These are phyloP conservation scores for Macroramphosus scolopax DNA, from an alignment of 2,797 vertebrate genomes.

Conservation along the genomic window DNA sequence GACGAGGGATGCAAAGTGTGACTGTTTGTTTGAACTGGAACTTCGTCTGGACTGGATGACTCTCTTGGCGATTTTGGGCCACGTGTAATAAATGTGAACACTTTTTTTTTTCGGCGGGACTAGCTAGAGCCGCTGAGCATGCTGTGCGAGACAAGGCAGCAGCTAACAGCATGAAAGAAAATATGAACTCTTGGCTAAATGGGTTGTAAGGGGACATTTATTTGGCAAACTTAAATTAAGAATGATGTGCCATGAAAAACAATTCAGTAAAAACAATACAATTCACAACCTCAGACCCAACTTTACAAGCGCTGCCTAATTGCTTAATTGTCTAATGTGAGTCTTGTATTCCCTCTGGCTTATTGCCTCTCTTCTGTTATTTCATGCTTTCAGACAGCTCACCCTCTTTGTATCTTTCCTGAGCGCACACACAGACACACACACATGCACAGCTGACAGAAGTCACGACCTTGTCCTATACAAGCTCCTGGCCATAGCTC, in stretches of 20 bases:
- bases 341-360: conserved; percentile 7
- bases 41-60: conserved; percentile 39
- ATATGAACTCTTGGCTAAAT: conserved; percentile 1
- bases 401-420: conserved; percentile 6
- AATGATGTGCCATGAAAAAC: conserved; percentile 17
- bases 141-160: conserved; percentile 24
- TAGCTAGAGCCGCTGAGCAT: conserved; percentile 26
- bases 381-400: conserved; percentile 23
- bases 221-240: conserved; percentile 19
- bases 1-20: conserved; percentile 37
- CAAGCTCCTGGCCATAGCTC: conserved; percentile 54
- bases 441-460: conserved; percentile 35
- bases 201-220: conserved; percentile 14
- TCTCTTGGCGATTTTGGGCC: conserved; percentile 49
- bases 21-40: conserved; percentile 56
- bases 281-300: neutral
- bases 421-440: conserved; percentile 17
- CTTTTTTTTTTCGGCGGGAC: conserved; percentile 43
- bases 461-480: conserved; percentile 52
- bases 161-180: conserved; percentile 30
- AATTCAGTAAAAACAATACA: conserved; percentile 1
- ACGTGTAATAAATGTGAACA: conserved; percentile 41
- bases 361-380: conserved; percentile 24
- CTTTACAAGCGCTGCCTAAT: conserved; percentile 5
- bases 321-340: conserved; percentile 2